Evolutionary conservation across 2,888 invertebrate genomes (phyloP), one percentile per base, ranked within the genome.

Genomic region (Parochlus steinenii): DNA sequence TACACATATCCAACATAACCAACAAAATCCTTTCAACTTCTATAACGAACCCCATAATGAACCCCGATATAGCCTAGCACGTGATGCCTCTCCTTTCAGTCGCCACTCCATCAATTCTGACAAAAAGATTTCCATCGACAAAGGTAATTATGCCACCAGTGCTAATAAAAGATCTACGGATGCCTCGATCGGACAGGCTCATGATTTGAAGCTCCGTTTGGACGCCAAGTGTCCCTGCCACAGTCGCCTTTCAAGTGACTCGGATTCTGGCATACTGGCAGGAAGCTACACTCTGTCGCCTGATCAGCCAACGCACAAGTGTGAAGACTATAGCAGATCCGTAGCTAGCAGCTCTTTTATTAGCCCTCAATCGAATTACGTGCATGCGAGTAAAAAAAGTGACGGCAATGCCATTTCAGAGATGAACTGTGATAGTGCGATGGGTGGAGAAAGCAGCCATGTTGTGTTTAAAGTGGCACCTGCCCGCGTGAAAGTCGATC

Each of bases 201-300:
- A n/a, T 30, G 36, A 36, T 24, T 30, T 30, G 10, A 30, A n/a
- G n/a, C n/a, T n/a, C n/a, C n/a, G n/a, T n/a, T n/a, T n/a, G n/a
- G n/a, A n/a, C n/a, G n/a, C n/a, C n/a, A n/a, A n/a, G n/a, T n/a
- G n/a, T n/a, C n/a, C n/a, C n/a, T 73, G 71, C 42, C 71, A 69
- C 24, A 79, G 78, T 54, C 74, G 74, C 0, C 63, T 78, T 41
- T 79, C 77, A 6, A 83, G 85, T 11, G 59, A 59, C 19, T 57
- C 58, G 6, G 80, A 81, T 53, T 85, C 83, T 0, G 86, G 86
- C 16, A 78, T 86, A 60, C 80, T 76, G 4, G 85, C 81, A 1
- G 85, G 83, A 17, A 82, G 81, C 56, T 80, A 75, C 49, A 73
- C 74, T 37, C 62, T 79, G 40, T 69, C 77, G 5, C 76, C 78